Percentiles rank a stretch among this genome's conserved stretches.
Conservation (phyloP, 1,140 invertebrate genomes). For the Hylaeus volcanicus region DNA sequence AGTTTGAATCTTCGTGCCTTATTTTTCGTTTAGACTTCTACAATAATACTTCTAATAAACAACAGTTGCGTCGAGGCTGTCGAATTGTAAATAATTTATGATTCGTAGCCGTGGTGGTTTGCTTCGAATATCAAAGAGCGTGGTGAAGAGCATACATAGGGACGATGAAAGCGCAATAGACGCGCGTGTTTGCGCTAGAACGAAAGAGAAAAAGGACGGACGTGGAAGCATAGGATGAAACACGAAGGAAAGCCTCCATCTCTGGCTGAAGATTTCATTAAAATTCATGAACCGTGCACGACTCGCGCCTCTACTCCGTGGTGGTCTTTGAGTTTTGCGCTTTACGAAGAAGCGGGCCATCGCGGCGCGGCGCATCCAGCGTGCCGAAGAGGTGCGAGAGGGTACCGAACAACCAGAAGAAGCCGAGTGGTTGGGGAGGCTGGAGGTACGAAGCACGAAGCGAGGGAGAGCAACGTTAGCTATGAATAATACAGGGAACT, state of each 20-base stretch:
- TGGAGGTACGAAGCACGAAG: constrained; percentile 19
- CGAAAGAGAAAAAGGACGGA: constrained; percentile 30
- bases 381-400: constrained; percentile 32
- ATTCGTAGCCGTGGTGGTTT: no score
- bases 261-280: constrained; percentile 75
- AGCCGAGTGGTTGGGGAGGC: background rate
- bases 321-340: constrained; percentile 74
- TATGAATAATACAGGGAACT: constrained; percentile 80
- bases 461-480: constrained; percentile 60
- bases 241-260: constrained; percentile 67
- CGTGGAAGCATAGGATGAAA: constrained; percentile 33
- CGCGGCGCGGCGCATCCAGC: background rate
- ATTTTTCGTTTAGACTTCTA: no score
- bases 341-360: constrained; percentile 53
- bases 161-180: constrained; percentile 13
- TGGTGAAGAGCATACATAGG: constrained; percentile 39
- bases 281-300: constrained; percentile 78
- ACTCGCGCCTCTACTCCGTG: constrained; percentile 64
- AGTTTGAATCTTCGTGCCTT: no score
- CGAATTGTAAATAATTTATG: no score
- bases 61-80: no score
- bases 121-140: constrained; percentile 25
- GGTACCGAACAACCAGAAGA: background rate
- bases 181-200: constrained; percentile 31
- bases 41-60: no score